phyloP scores from a whole-genome alignment of 2,113 vertebrate genomes.

The Malurus alboscapulatus region DNA sequence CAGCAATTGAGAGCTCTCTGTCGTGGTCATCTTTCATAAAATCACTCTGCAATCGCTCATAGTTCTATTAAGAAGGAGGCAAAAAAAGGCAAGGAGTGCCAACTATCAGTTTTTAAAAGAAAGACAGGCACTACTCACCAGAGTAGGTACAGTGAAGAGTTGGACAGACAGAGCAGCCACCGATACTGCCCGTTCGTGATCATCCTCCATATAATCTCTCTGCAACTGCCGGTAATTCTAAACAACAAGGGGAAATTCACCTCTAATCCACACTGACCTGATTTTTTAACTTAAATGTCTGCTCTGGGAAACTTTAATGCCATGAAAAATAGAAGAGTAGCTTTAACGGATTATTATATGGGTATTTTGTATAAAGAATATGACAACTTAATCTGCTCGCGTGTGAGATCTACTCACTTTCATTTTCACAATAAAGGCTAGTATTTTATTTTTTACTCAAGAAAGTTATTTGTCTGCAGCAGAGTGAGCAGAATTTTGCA shows the following conservation, averaged over 20 bases:
- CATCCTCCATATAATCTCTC: slow-evolving; percentile 99
- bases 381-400: slow-evolving; percentile 7
- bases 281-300: slow-evolving; percentile 66
- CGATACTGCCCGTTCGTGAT: slow-evolving; percentile 97
- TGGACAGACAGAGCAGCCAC: slow-evolving; percentile 98
- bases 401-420: neutral
- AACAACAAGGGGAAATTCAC: slow-evolving; percentile 91
- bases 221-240: slow-evolving; percentile 99
- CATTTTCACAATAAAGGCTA: neutral
- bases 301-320: slow-evolving; percentile 53
- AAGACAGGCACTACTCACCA: slow-evolving; percentile 90
- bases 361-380: neutral
- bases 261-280: slow-evolving; percentile 82
- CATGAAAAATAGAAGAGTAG: slow-evolving; percentile 1
- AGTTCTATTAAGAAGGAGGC: slow-evolving; percentile 89
- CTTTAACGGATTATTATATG: neutral
- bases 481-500: neutral
- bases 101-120: slow-evolving; percentile 79
- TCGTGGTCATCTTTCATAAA: slow-evolving; percentile 97
- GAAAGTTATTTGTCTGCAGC: neutral
- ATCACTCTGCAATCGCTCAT: slow-evolving; percentile 96
- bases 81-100: slow-evolving; percentile 84
- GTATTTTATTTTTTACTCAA: neutral
- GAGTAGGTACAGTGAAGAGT: slow-evolving; percentile 97
- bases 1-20: slow-evolving; percentile 95